A percentile compares a stretch with the other conserved stretches of the same genome.
Evolutionary conservation across 2,888 invertebrate genomes (phyloP).

Genomic region (Lycia hirtaria): DNA sequence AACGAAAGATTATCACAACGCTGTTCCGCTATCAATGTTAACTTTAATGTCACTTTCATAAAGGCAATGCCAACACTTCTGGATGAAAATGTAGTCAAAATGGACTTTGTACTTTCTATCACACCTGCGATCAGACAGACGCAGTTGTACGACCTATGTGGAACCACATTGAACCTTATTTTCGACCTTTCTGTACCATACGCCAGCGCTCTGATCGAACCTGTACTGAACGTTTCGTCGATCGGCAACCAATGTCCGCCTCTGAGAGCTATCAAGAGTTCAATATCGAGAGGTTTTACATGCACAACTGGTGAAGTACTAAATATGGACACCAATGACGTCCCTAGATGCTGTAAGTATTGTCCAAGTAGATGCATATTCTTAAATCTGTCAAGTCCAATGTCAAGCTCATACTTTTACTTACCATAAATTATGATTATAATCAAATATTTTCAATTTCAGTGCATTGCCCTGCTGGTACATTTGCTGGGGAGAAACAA

Average conservation of each 20-base stretch:
- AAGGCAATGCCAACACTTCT: conserved; percentile 91
- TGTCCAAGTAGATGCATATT: no score
- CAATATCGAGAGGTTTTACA: conserved; percentile 95
- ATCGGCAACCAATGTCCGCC: conserved; percentile 97
- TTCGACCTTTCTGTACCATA: conserved; percentile 97
- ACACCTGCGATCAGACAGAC: conserved; percentile 95
- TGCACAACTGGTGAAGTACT: conserved; percentile 97
- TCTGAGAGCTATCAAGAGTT: conserved; percentile 93
- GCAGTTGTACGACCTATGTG: conserved; percentile 97
- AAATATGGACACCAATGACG: conserved; percentile 96
- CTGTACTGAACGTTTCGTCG: conserved; percentile 93
- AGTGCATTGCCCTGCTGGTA: conserved; percentile 99
- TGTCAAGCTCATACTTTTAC: no score
- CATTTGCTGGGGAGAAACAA: conserved; percentile 95
- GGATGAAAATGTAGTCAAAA: conserved; percentile 95
- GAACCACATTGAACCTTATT: conserved; percentile 95
- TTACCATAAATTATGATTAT: background rate
- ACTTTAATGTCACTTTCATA: conserved; percentile 96
- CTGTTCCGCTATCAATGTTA: conserved; percentile 97
- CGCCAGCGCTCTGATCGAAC: conserved; percentile 95
- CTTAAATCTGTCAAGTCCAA: no score
- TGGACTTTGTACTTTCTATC: conserved; percentile 95
- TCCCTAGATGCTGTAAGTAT: conserved; percentile 95
- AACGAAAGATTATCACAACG: conserved; percentile 94
- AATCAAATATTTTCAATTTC: conserved; percentile 52